Evolutionary conservation across 2,113 vertebrate species (phyloP).

Genomic region (Caretta caretta): DNA sequence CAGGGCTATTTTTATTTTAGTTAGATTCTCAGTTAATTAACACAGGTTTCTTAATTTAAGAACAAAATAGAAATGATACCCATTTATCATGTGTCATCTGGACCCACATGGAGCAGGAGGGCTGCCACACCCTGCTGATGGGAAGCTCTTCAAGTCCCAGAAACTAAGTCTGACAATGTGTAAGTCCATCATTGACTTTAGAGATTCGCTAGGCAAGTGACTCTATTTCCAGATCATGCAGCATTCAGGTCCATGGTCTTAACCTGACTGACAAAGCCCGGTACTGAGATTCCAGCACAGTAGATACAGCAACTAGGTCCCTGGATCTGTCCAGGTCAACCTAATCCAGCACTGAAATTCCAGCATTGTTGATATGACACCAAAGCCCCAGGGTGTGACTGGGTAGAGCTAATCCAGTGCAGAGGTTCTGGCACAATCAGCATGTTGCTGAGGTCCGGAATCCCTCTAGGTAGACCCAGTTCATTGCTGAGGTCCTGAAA

Average conservation of each 20-base stretch:
- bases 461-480: neutral
- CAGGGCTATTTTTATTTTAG: neutral
- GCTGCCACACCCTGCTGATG: neutral
- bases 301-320: neutral
- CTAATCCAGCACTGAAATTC: neutral
- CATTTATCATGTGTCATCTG: neutral
- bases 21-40: neutral
- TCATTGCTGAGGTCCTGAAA: neutral
- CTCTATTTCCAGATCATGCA: neutral
- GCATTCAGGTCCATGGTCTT: neutral
- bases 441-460: neutral
- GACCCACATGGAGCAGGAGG: neutral
- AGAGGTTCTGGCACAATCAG: neutral
- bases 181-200: neutral
- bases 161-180: neutral
- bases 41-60: neutral
- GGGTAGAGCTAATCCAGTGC: neutral
- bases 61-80: neutral
- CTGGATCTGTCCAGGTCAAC: neutral
- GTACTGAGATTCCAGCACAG: neutral
- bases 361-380: neutral
- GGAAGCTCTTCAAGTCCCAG: neutral
- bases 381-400: neutral
- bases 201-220: neutral
- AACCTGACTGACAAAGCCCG: neutral